Base-by-base conservation (phyloP, 2,888 invertebrate species). In the Trichacis sp. region DNA sequence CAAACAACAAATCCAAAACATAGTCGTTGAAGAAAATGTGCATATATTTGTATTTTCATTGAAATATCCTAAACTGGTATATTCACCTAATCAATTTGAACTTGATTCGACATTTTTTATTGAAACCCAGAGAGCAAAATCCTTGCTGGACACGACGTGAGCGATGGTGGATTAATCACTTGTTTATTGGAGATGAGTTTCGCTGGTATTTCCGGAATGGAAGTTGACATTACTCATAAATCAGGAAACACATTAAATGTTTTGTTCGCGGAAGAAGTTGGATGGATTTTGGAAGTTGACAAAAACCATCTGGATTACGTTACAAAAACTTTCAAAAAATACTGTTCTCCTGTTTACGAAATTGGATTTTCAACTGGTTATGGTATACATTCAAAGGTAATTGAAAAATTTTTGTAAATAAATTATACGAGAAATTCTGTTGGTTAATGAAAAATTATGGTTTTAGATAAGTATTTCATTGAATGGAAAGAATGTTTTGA, bases 121-220 rank as follows among this genome's bases (percentile, higher is more conserved):
- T n/a, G n/a, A n/a, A n/a, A n/a, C n/a, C n/a, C 80, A 92, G 92
- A 91, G 71, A 88, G 88, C 2, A 89, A 89, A 78, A 84, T 95
- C 8, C 80, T 92, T 30, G 88, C 97, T 3, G 97, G 98, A 0
- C 98, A 99, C 82, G 98, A 99, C 83, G 88, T 98, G 3, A 98
- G 97, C 80, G 98, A 98, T 86, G 98, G 99, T 17, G 98, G 99
- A 24, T 87, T 98, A 29, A 87, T 98, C 40, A 93, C 94, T 0
- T 94, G 95, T 73, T 84, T 95, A 0, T 80, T 98, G 60, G 98
- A 99, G 86, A 98, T 98, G 97, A 93, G 94, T n/a, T 95, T 98
- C 80, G 96, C 91, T 57, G 97, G 98, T 33, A 86, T 97, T 59
- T 90, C 92, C 72, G 97, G 97, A 0, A 77, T 96, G 12, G 85